These are phyloP conservation scores for Oscheius myriophilus DNA, from an alignment of 2,888 invertebrate genomes.

Conservation along the genomic window DNA sequence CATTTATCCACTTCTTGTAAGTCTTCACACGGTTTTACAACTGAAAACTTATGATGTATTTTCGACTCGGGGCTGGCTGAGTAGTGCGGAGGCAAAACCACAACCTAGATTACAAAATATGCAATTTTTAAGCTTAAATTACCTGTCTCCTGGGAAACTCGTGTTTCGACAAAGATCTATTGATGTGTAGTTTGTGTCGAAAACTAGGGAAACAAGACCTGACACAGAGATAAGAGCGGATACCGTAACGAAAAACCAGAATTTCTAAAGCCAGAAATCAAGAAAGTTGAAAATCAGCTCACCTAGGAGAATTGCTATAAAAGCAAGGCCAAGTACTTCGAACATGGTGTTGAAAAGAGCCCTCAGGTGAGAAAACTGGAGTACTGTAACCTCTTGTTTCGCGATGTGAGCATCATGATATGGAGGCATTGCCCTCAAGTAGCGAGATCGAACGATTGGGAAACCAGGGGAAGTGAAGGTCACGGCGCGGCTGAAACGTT, in stretches of 20 bases:
- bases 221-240: not conserved
- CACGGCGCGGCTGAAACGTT: constrained; percentile 44
- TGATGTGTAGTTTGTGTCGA: constrained; percentile 5
- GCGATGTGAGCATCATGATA: constrained; percentile 3
- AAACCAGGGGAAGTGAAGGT: constrained; percentile 31
- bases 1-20: no score
- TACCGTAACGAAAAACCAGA: not conserved
- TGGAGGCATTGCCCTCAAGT: constrained; percentile 10
- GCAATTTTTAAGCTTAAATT: no score
- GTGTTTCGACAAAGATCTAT: constrained; percentile 2
- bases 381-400: constrained; percentile 10
- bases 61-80: constrained; percentile 15
- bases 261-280: constrained; percentile 1
- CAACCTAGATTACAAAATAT: not conserved
- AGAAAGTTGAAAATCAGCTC: not conserved
- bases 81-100: constrained; percentile 3
- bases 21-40: no score
- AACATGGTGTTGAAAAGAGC: constrained; percentile 6
- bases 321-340: not conserved
- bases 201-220: constrained; percentile 1
- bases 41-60: constrained; percentile 7
- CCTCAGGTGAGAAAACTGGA: constrained; percentile 8
- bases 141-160: constrained; percentile 15
- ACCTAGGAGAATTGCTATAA: not conserved
- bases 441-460: constrained; percentile 13